Percentiles rank a stretch among this genome's conserved stretches.
Evolutionary conservation across 2,888 invertebrate species (phyloP).

Genomic region (Tenthredo livida): DNA sequence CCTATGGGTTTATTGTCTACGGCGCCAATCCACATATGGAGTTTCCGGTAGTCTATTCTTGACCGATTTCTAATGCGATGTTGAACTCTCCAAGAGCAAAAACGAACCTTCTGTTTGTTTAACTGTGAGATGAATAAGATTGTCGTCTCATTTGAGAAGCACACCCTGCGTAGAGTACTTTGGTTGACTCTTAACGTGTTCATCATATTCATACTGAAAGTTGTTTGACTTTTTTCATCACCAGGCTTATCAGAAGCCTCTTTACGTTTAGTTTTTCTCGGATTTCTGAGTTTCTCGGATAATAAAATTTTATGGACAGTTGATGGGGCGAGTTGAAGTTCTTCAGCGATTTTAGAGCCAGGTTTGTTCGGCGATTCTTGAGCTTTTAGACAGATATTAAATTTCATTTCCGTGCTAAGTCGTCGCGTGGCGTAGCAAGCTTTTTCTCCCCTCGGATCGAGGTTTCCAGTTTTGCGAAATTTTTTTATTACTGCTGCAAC

Average conservation of each 20-base stretch:
- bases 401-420: not conserved
- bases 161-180: conserved; percentile 12
- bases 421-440: not conserved
- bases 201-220: not conserved
- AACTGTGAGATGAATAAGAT: not conserved
- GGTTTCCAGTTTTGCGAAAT: conserved; percentile 16
- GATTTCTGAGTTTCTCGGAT: not conserved
- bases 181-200: not conserved
- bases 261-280: not conserved
- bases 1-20: not conserved
- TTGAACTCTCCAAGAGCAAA: conserved; percentile 10
- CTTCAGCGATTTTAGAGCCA: not conserved
- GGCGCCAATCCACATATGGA: not conserved
- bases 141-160: conserved; percentile 10
- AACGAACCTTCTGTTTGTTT: not conserved
- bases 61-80: not conserved
- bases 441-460: not conserved
- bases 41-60: not conserved
- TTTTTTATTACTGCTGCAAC: not conserved
- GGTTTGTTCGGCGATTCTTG: conserved; percentile 5
- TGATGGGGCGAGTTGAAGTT: not conserved
- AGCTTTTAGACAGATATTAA: not conserved
- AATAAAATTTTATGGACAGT: not conserved
- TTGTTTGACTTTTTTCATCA: not conserved
- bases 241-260: not conserved